Conservation (phyloP, 2,888 invertebrate species). For the Heliconius hortense region DNA sequence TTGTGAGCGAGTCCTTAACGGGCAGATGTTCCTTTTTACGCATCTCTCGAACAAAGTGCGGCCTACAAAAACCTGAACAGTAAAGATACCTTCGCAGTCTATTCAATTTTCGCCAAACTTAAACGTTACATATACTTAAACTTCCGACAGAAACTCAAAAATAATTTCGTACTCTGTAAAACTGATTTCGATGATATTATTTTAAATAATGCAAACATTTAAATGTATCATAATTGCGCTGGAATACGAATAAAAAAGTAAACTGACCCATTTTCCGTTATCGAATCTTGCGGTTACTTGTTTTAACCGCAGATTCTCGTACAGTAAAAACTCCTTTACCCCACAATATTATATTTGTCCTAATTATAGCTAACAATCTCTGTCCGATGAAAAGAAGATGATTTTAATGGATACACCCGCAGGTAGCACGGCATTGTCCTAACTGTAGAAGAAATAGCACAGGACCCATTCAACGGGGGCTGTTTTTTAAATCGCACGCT, state of each 20-base stretch:
- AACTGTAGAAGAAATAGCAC: slow-evolving; percentile 50
- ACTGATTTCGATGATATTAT: slow-evolving; percentile 10
- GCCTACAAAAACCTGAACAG: slow-evolving; percentile 41
- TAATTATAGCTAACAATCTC: slow-evolving; percentile 40
- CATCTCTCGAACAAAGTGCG: slow-evolving; percentile 48
- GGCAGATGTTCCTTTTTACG: slow-evolving; percentile 53
- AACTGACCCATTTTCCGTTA: slow-evolving; percentile 36
- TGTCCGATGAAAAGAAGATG: slow-evolving; percentile 38
- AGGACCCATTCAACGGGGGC: slow-evolving; percentile 49
- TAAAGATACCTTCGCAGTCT: slow-evolving; percentile 45
- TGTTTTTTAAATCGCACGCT: slow-evolving; percentile 48
- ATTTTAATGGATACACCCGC: slow-evolving; percentile 42
- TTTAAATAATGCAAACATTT: not conserved
- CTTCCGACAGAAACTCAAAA: not conserved
- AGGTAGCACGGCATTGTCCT: slow-evolving; percentile 45
- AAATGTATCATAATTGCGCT: slow-evolving; percentile 13
- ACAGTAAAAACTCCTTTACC: slow-evolving; percentile 27
- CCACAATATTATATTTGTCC: slow-evolving; percentile 32
- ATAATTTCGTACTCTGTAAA: not conserved
- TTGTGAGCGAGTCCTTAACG: slow-evolving; percentile 49
- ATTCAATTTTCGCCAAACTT: slow-evolving; percentile 43
- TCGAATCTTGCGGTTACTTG: slow-evolving; percentile 27
- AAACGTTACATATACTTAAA: slow-evolving; percentile 24
- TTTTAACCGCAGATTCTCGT: slow-evolving; percentile 31
- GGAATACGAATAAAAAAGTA: slow-evolving; percentile 5